Evolutionary conservation across 1,140 invertebrate species (phyloP), one percentile per base, ranked within the genome.

Genomic region (Cyclina sinensis): DNA sequence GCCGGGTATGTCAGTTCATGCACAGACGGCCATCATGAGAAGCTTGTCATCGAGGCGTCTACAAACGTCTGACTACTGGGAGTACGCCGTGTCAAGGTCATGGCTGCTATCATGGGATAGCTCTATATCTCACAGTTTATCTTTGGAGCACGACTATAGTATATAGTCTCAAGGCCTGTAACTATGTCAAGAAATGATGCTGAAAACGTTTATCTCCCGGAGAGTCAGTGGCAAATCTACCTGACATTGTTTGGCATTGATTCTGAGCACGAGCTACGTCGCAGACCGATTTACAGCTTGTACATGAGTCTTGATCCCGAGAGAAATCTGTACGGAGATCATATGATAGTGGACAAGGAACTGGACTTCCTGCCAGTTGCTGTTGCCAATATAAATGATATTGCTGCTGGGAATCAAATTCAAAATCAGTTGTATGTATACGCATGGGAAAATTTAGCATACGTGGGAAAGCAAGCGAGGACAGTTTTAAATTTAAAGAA

Each of bases 371-470:
- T 81, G 27, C 79, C 54, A 32, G 57, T 81, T 32, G 57, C 18
- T 18, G 32, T 62, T 39, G 21, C 30, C 35, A 14, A 24, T 32
- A 37, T 81, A 30, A 62, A 81, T 81, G 79, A 81, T 3, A 32
- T 81, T 30, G 35, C 27, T 27, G 18, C 39, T 1, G 68, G 57
- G n/a, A 48, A 70, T 51, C 4, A 24, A n/a, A n/a, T n/a, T 12
- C 35, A 73, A 24, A 59, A 46, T 3, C 21, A 24, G 12, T 18
- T 88, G n/a, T 24, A 12, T 30, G 43, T 88, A 5, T 83, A 51
- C 81, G 86, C 70, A 0, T 88, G 79, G 86, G 86, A 88, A 14
- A 78, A 21, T 46, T 76, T 88, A n/a, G 57, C 43, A 0, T 83
- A 57, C 54, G 43, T 88, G 16, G 65, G 80, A 43, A 51, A 76